Evolutionary conservation across 2,113 vertebrate species (phyloP).

Genomic region (Apodemus sylvaticus): DNA sequence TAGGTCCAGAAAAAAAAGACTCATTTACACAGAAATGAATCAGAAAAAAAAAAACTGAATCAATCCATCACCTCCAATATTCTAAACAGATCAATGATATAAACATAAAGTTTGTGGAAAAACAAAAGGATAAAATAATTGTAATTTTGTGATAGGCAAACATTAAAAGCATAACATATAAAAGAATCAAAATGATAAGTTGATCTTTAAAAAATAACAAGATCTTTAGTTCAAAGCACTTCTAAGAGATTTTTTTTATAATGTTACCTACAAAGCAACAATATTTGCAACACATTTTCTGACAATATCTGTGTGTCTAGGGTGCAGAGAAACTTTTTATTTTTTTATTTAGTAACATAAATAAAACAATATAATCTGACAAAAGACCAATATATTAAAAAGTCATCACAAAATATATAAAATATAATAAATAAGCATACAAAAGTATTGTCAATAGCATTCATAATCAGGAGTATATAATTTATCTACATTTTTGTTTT

Average conservation of each 20-base stretch:
- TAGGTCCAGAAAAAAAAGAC: not conserved
- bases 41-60: not conserved
- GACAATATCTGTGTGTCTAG: not conserved
- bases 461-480: not conserved
- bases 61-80: not conserved
- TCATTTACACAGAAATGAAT: too few relatives aligned
- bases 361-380: not conserved
- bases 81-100: not conserved
- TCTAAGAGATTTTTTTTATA: not conserved
- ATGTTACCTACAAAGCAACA: not conserved
- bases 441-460: not conserved
- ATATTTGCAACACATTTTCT: not conserved
- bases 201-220: not conserved
- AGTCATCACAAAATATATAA: not conserved
- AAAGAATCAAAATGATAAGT: not conserved
- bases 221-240: not conserved
- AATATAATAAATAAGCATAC: too few relatives aligned
- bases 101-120: not conserved
- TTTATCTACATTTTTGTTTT: not conserved
- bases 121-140: not conserved
- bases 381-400: not conserved
- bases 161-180: not conserved
- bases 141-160: not conserved
- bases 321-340: not conserved
- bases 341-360: too few relatives aligned